Evolutionary conservation across 2,888 invertebrate genomes (phyloP), one percentile per base, ranked within the genome.

Genomic region (Dendrolimus houi): DNA sequence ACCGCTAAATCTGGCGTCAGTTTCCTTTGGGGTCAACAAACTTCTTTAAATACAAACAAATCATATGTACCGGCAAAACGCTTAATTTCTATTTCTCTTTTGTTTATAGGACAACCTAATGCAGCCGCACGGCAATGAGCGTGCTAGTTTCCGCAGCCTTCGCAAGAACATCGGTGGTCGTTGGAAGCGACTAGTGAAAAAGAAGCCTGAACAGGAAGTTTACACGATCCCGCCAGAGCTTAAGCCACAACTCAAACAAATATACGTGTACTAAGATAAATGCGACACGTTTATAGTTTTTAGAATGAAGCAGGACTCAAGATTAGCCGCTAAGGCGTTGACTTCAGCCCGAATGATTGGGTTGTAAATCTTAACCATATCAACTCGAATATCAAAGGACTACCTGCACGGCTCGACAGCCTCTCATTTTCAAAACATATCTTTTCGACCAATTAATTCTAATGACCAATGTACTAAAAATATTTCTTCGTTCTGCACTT

Each of bases 171-270:
- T 96, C 74, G 95, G 96, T 74, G 96, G 96, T 74, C 94, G 95
- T 79, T 96, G 96, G 94, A 94, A 95, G 85, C 94, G 96, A 77
- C 92, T 96, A 72, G 96, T 96, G 68, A 95, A 95, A 83, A 95
- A 94, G 93, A 96, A 96, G 92, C 94, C 95, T 65, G 93, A 94
- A 78, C 94, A 94, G 83, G 95, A 96, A 80, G 93, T 94, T 66
- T 95, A 95, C 90, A 94, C 95, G 84, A 96, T 96, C 92, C 96
- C 96, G 71, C 95, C 96, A 60, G 96, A 96, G 91, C 92, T 96
- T 75, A 95, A 95, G 84, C 96, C 96, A 70, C 96, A 96, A 91
- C 93, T 96, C 70, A 96, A 96, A 90, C 95, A 96, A 81, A 96
- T 96, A 79, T 96, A 96, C 87, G 96, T 96, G 81, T 96, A 96